Evolutionary conservation across 2,113 vertebrate genomes (phyloP).

Genomic region (Heliornis fulica): DNA sequence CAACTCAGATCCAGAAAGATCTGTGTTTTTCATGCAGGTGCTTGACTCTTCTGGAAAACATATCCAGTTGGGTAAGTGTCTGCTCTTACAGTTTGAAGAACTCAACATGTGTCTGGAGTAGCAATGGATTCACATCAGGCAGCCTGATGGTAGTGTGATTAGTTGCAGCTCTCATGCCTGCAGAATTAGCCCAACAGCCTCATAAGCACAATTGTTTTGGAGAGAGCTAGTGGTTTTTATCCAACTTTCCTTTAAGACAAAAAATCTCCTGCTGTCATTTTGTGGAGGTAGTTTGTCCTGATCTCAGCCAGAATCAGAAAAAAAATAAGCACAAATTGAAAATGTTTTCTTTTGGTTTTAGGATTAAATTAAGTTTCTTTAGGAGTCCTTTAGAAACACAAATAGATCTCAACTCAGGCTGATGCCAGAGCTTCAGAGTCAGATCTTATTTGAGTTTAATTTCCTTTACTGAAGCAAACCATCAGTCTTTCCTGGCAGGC

Average conservation of each 20-base stretch:
- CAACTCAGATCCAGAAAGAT: not conserved
- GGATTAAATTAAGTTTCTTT: not conserved
- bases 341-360: not conserved
- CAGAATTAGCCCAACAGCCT: not conserved
- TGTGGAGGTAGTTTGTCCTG: not conserved
- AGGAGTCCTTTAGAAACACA: constrained; percentile 4
- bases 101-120: not conserved
- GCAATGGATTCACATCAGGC: not conserved
- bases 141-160: not conserved
- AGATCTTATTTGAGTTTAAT: constrained; percentile 24
- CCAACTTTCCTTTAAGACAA: not conserved
- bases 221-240: not conserved
- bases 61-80: not conserved
- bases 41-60: not conserved
- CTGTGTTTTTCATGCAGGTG: not conserved
- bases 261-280: not conserved
- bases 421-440: not conserved
- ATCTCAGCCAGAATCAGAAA: not conserved
- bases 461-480: constrained; percentile 4
- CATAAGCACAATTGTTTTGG: not conserved
- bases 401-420: not conserved
- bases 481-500: constrained; percentile 27
- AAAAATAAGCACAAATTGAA: not conserved
- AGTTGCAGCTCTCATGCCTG: not conserved
- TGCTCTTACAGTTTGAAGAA: not conserved